phyloP scores from a whole-genome alignment of 1,140 invertebrate genomes.

The Platorchestia sp. region DNA sequence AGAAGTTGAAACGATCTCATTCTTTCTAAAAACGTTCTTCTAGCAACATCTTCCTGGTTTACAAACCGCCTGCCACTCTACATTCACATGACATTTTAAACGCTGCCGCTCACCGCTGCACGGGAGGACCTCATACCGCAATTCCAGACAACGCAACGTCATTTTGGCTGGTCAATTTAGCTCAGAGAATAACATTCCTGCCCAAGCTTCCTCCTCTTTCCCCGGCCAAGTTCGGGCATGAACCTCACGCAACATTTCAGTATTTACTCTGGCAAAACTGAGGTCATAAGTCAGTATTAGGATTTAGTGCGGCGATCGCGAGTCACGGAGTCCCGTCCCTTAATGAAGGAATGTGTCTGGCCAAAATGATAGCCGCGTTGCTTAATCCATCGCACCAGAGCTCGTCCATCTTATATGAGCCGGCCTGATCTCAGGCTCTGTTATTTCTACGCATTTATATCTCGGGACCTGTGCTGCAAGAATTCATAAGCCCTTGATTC shows the following conservation, averaged over 20 bases:
- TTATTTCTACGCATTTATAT: not conserved
- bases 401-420: slow-evolving; percentile 28
- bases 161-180: not conserved
- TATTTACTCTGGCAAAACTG: slow-evolving; percentile 39
- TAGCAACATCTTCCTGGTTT: not conserved
- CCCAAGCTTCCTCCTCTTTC: not conserved
- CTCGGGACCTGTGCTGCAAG: not conserved
- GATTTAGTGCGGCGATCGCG: slow-evolving; percentile 8
- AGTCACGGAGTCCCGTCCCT: slow-evolving; percentile 29
- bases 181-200: not conserved
- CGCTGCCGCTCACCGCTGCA: not conserved
- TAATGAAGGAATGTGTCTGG: slow-evolving; percentile 42
- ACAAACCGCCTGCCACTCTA: not conserved
- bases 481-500: slow-evolving; percentile 1
- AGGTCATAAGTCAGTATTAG: slow-evolving; percentile 35
- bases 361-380: slow-evolving; percentile 21
- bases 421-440: not conserved
- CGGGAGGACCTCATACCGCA: not conserved
- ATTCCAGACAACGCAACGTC: not conserved
- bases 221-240: not conserved
- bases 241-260: slow-evolving; percentile 31
- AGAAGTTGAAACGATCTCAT: not conserved
- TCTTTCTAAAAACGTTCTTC: not conserved
- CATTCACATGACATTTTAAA: not conserved
- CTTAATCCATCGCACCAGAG: slow-evolving; percentile 11